Base-by-base conservation (phyloP, 2,113 vertebrate species). In the Pitta sordida region DNA sequence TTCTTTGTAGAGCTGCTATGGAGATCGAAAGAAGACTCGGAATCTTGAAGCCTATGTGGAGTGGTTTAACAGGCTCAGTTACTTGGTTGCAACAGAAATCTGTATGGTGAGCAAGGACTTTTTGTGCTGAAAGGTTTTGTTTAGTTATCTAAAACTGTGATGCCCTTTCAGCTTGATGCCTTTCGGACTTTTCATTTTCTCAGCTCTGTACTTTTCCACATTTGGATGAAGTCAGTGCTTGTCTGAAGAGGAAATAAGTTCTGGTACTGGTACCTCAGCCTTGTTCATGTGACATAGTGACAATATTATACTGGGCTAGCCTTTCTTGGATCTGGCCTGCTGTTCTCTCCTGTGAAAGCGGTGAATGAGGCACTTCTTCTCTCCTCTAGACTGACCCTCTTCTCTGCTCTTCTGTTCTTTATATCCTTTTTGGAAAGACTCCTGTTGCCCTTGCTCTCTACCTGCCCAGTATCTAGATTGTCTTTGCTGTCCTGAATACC, bases 21-120 rank as follows among this genome's bases (percentile, higher is more conserved):
- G 97, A 18, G 98, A 98, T 67, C 96, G 71, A 87, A 99, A 99
- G 97, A 99, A 98, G 95, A 98, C 98, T 39, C 97, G 98, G 22
- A 99, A 99, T 84, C 97, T 99, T 84, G 98, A 99, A 95, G 99
- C 98, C 1, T 99, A 99, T 0, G 98, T 99, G 41, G 99, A 99
- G 63, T 99, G 99, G 99, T 99, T 99, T 96, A 99, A 99, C 97
- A 98, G 99, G 58, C 98, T 99, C 82, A 99, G 99, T 90, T 99
- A 99, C 96, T 93, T 99, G 96, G 99, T 99, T 69, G 99, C 99
- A 7, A 99, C 99, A 17, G 99, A 99, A 96, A 99, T 99, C 94
- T 99, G 99, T 95, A 98, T 99, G 99, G 99, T 99, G 89, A 98
- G 98, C 71, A 37, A 63, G 36, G 52, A 11, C 11, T 23, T 91